Evolutionary conservation across 2,797 vertebrate genomes (phyloP), one percentile per base, ranked within the genome.

Genomic region (Onychomys torridus): DNA sequence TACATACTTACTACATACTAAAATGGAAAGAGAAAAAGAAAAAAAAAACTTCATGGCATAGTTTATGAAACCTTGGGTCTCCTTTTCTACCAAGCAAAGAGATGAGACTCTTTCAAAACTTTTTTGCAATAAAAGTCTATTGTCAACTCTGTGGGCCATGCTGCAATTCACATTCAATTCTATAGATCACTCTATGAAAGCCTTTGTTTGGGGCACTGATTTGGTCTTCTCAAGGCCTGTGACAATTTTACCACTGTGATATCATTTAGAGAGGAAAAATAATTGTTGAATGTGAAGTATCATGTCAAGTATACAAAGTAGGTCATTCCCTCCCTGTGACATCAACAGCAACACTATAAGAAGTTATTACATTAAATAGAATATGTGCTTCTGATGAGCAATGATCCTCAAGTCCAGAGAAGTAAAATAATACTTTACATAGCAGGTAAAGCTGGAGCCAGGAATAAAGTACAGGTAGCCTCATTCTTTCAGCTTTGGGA

Each of bases 41-140:
- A 81, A 81, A 81, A 79, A 23, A 21, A 55, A 79, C 9, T 11
- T 79, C 17, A 23, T 23, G 32, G 49, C 49, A 55, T 34, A 13
- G 5, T 79, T 79, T 55, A 21, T n/a, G 77, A 79, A 79, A 78
- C 13, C 9, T 67, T 69, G 34, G 29, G 40, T 59, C 32, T 83
- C 83, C 27, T 25, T 40, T 69, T 65, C 61, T 57, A 1, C 55
- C 21, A 37, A 91, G 27, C 43, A 63, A 78, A 77, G 2, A 69
- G 61, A 90, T 21, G 25, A 89, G 29, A 90, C 25, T 90, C 73
- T 95, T 69, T 95, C 27, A 61, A 61, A 49, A 87, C 63, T 89
- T 87, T 40, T 91, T 34, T 81, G 19, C 14, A 90, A n/a, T 85
- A 57, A 65, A 93, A 95, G 16, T 49, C 34, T 43, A 92, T 37